Conservation (phyloP, 1,140 invertebrate genomes). For the Nasonia longicornis region DNA sequence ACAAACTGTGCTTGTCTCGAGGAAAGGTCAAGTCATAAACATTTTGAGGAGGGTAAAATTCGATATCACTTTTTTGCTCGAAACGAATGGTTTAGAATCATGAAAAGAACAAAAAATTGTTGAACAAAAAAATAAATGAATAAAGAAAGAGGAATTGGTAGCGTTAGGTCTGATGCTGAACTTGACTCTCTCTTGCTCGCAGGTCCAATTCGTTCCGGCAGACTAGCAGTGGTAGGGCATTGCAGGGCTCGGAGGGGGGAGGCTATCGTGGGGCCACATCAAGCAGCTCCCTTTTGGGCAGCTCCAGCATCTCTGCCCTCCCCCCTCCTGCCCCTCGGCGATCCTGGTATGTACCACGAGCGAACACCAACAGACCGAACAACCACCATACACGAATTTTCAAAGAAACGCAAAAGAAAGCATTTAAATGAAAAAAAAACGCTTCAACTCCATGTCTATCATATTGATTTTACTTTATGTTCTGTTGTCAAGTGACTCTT, state of each 20-base stretch:
- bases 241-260: slow-evolving; percentile 71
- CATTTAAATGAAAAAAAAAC: slow-evolving; percentile 43
- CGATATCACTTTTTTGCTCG: neutral
- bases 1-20: neutral
- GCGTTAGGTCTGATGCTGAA: slow-evolving; percentile 69
- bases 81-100: neutral
- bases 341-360: slow-evolving; percentile 74
- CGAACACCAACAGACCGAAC: slow-evolving; percentile 57
- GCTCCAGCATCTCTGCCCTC: slow-evolving; percentile 85
- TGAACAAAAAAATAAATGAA: neutral
- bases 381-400: slow-evolving; percentile 53
- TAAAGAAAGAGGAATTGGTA: slow-evolving; percentile 52
- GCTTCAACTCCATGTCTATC: slow-evolving; percentile 51
- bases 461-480: slow-evolving; percentile 17
- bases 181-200: slow-evolving; percentile 79
- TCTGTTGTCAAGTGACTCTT: neutral
- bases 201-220: slow-evolving; percentile 88
- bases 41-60: slow-evolving; percentile 32
- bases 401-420: slow-evolving; percentile 12
- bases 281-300: slow-evolving; percentile 76
- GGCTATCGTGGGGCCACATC: slow-evolving; percentile 71
- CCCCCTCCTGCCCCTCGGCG: slow-evolving; percentile 84
- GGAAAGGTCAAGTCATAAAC: neutral
- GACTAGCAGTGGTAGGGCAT: slow-evolving; percentile 72
- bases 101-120: slow-evolving; percentile 9